Conservation (phyloP, 2,888 invertebrate species). For the Odontothrips loti region DNA sequence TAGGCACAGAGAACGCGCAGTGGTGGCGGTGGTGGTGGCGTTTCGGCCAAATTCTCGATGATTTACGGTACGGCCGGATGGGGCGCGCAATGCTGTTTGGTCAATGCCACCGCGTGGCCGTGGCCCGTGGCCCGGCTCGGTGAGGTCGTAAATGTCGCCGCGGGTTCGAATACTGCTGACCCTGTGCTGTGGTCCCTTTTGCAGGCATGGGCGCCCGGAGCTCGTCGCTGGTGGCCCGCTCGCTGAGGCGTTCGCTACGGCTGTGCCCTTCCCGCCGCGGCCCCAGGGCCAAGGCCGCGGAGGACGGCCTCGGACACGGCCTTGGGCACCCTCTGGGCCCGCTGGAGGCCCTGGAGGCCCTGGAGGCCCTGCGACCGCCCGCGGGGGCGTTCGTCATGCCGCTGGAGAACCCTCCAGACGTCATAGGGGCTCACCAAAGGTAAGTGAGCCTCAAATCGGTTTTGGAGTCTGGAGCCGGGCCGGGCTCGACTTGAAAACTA, state of each 20-base stretch:
- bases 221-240: background rate
- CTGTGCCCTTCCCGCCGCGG: background rate
- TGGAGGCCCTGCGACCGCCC: no score
- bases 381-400: background rate
- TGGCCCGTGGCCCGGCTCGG: no score
- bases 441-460: background rate
- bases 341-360: background rate
- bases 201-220: background rate
- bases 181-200: no score
- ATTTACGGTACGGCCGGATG: no score
- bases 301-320: background rate
- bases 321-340: background rate
- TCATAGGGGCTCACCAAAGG: constrained; percentile 1
- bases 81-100: no score
- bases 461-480: background rate
- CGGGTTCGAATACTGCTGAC: no score
- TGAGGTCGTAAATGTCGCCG: no score
- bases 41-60: no score
- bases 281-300: background rate
- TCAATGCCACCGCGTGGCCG: no score
- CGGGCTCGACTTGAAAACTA: background rate
- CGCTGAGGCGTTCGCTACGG: background rate
- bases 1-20: no score
- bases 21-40: no score
- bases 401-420: constrained; percentile 16